Conservation (phyloP, 2,113 vertebrate species). For the Rhynchomys soricoides region DNA sequence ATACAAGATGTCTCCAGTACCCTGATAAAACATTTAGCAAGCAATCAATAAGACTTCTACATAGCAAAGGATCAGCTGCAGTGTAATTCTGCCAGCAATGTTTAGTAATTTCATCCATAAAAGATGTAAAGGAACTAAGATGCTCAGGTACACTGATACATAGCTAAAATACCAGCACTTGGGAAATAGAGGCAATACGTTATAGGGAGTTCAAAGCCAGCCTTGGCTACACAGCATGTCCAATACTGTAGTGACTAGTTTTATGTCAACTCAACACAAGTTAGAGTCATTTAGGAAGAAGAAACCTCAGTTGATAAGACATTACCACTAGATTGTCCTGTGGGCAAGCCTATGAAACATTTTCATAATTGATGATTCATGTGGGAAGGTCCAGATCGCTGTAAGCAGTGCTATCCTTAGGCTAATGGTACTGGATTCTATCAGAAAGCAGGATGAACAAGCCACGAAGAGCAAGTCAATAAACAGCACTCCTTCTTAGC, state of each 20-base stretch:
- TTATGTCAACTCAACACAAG: too few relatives aligned
- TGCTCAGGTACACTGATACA: background rate
- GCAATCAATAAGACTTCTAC: background rate
- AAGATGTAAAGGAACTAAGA: background rate
- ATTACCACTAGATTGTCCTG: background rate
- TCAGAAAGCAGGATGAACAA: background rate
- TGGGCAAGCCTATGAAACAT: background rate
- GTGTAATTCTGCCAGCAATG: background rate
- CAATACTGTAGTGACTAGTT: background rate
- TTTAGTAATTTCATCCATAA: background rate
- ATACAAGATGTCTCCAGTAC: conserved; percentile 89
- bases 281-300: background rate
- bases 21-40: conserved; percentile 72
- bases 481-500: background rate
- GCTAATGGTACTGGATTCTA: background rate
- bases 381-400: background rate
- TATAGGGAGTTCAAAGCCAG: background rate
- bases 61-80: background rate
- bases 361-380: background rate
- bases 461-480: background rate
- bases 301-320: background rate
- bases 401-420: background rate
- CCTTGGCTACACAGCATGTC: background rate
- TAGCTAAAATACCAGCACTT: background rate
- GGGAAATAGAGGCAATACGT: background rate